phyloP scores from a whole-genome alignment of 1,140 invertebrate genomes.

The Myzus persicae region DNA sequence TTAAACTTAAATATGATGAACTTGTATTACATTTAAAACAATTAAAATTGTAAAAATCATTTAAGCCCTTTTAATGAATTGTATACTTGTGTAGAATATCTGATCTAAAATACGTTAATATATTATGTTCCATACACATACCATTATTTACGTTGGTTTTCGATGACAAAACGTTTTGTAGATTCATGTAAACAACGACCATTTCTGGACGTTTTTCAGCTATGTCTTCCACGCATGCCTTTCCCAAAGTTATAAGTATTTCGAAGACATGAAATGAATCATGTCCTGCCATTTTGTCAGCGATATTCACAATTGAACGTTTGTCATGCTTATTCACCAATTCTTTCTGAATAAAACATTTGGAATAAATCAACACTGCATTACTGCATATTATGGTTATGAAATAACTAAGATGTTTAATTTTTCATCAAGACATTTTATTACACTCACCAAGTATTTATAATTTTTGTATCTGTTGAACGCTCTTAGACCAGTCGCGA shows the following conservation, averaged over 20 bases:
- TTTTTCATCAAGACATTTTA: neutral
- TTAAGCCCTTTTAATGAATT: too few relatives aligned
- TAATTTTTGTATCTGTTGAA: slow-evolving; percentile 69
- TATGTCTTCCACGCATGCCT: neutral
- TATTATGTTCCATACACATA: too few relatives aligned
- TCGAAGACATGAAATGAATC: neutral
- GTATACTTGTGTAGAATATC: too few relatives aligned
- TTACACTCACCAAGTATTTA: slow-evolving; percentile 64
- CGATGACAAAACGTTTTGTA: slow-evolving; percentile 2
- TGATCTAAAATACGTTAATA: too few relatives aligned
- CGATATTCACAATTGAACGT: neutral
- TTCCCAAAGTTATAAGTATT: neutral
- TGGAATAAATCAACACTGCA: neutral
- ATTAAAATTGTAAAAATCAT: too few relatives aligned
- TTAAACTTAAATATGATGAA: too few relatives aligned
- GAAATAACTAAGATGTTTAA: neutral
- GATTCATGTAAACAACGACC: slow-evolving; percentile 29
- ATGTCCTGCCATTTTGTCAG: slow-evolving; percentile 10
- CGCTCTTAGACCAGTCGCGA: slow-evolving; percentile 77
- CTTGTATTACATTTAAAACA: too few relatives aligned
- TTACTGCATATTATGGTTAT: neutral
- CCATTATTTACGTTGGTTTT: neutral
- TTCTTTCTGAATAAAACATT: neutral
- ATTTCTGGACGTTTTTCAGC: slow-evolving; percentile 24
- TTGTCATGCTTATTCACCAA: neutral